Evolutionary conservation across 1,140 invertebrate genomes (phyloP), one percentile per base, ranked within the genome.

Genomic region (fruit fly (Drosophila melanogaster)): DNA sequence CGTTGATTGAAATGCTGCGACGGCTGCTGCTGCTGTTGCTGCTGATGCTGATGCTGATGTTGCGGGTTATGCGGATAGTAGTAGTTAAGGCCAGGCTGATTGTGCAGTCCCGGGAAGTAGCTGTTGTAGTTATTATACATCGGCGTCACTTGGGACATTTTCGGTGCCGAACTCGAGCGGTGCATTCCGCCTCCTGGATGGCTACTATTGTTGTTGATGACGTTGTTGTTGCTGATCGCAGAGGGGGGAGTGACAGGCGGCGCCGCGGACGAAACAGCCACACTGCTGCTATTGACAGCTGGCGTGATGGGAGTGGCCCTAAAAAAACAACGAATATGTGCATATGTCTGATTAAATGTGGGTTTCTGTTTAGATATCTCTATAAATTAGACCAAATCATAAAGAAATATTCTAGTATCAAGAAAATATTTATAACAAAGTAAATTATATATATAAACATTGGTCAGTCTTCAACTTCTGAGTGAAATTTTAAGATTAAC

Each of bases 121-220:
- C 66, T 80, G 40, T 89, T 89, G 41, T 84, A 90, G 44, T 80
- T 85, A 41, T 74, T 89, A 26, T 83, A 90, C 43, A 86, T 74
- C 14, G 60, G 49, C 47, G 60, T 51, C 40, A 74, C 66, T 65
- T 73, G 86, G 49, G 84, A 76, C 81, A 90, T 87, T 54, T 90
- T 90, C 14, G 81, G 87, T 10, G 83, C 79, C 60, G 78, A 90
- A 17, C 54, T 83, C 19, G 77, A 86, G 40, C 79, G 87, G 53
- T 86, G 87, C 87, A 87, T 83, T 43, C 49, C 70, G 19, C 51
- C 30, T 37, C 43, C 54, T 35, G 83, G 51, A 46, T 71, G 60
- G 38, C 50, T 72, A 44, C 51, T 64, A 44, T 75, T 87, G 41
- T 66, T 81, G 41, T 79, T 87, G 47, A 71, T 85, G 22, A 71